Evolutionary conservation across 2,888 invertebrate genomes (phyloP).

Genomic region (Pammene aurita): DNA sequence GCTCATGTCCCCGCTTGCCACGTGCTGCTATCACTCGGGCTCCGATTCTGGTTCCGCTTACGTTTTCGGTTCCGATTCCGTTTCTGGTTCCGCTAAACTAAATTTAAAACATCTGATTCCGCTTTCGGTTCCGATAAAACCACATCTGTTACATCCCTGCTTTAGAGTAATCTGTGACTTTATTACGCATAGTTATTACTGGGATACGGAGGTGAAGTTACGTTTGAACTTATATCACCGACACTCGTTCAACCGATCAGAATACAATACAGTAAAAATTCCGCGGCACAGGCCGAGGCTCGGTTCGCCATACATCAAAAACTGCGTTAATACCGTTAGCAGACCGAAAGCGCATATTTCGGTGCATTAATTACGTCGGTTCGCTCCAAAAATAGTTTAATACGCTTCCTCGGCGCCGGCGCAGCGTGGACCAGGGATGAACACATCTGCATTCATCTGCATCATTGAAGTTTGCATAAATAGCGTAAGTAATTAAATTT

Average conservation of each 20-base stretch:
- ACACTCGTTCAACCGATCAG: background rate
- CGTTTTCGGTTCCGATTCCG: too few relatives aligned
- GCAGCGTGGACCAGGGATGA: constrained; percentile 20
- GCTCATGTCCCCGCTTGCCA: too few relatives aligned
- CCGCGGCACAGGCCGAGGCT: constrained; percentile 61
- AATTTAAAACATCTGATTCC: too few relatives aligned
- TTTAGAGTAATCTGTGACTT: background rate
- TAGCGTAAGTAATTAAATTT: background rate
- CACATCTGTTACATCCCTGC: too few relatives aligned
- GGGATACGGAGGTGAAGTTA: background rate
- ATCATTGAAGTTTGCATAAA: background rate
- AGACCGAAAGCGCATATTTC: constrained; percentile 42
- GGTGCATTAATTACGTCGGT: constrained; percentile 36
- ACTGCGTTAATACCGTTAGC: constrained; percentile 58
- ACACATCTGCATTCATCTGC: background rate
- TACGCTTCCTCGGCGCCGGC: constrained; percentile 36
- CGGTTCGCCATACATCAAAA: constrained; percentile 49
- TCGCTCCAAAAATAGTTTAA: constrained; percentile 39
- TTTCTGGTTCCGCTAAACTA: too few relatives aligned
- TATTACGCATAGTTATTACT: background rate
- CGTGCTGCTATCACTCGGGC: too few relatives aligned
- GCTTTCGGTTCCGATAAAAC: too few relatives aligned
- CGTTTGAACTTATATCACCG: background rate
- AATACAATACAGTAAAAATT: constrained; percentile 50
- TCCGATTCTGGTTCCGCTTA: too few relatives aligned